Conservation (phyloP, 2,888 invertebrate genomes). For the Sarcophaga subvicina region DNA sequence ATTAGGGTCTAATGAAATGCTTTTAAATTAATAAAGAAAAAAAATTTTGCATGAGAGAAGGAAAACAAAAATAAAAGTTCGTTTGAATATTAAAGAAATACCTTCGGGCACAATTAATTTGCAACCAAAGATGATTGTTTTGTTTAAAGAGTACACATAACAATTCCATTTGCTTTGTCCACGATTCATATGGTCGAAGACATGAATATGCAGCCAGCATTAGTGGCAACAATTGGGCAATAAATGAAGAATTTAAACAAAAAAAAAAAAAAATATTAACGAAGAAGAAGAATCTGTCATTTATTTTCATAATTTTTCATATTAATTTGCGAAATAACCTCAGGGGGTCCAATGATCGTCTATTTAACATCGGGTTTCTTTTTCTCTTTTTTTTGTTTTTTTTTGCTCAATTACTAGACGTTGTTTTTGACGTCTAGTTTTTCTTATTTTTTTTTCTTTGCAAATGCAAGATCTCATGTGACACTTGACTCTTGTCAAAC, state of each 20-base stretch:
- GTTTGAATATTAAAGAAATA: conserved; percentile 45
- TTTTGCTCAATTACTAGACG: conserved; percentile 21
- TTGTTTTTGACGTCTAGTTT: conserved; percentile 1
- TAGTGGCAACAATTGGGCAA: conserved; percentile 40
- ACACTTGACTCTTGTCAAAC: conserved; percentile 69
- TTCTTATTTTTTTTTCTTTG: conserved; percentile 16
- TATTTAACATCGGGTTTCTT: conserved; percentile 36
- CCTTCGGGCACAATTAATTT: conserved; percentile 67
- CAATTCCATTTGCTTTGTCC: conserved; percentile 9
- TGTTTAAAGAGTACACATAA: conserved; percentile 41
- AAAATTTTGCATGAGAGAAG: conserved; percentile 25
- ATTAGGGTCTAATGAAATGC: conserved; percentile 65
- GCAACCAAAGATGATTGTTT: conserved; percentile 59
- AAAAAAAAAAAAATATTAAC: conserved; percentile 4
- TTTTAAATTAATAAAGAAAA: conserved; percentile 41
- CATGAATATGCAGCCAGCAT: neutral
- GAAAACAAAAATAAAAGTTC: conserved; percentile 41
- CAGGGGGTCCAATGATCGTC: conserved; percentile 60
- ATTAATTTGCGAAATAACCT: conserved; percentile 69
- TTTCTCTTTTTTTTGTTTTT: too few species aligned
- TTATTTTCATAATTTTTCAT: conserved; percentile 70
- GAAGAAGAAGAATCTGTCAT: conserved; percentile 58
- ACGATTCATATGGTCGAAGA: neutral
- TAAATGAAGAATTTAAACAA: neutral
- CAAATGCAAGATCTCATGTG: conserved; percentile 53